These are phyloP conservation scores for Sphaeridia pumilis DNA, from an alignment of 2,888 invertebrate species.

Conservation along the genomic window DNA sequence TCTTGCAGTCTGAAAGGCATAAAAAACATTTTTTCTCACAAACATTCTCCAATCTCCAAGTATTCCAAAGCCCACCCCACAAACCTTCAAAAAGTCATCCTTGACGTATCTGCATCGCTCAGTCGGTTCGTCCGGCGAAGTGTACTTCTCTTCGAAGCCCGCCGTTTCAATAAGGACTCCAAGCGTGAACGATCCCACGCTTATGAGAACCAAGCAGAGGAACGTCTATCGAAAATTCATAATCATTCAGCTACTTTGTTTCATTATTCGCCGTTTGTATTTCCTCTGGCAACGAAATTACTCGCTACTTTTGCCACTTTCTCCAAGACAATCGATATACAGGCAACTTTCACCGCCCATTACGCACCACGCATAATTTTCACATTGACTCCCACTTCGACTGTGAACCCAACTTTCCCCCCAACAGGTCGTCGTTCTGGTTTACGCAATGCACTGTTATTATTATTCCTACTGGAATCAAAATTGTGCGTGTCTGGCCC, in stretches of 20 bases:
- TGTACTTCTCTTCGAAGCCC: constrained; percentile 39
- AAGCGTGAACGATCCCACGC: constrained; percentile 49
- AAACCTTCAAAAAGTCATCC: constrained; percentile 14
- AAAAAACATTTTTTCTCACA: neutral
- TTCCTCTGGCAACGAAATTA: too few species aligned
- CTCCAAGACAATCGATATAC: too few species aligned
- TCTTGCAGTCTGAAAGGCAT: constrained; percentile 39
- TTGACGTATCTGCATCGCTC: constrained; percentile 16
- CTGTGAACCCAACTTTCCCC: too few species aligned
- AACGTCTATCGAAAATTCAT: constrained; percentile 45
- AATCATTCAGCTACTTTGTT: neutral
- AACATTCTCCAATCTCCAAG: neutral
- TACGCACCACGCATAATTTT: too few species aligned
- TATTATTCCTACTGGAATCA: too few species aligned
- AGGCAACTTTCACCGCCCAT: too few species aligned
- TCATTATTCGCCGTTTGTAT: neutral
- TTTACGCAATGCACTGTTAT: too few species aligned
- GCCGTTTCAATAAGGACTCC: constrained; percentile 53
- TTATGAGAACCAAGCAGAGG: constrained; percentile 44
- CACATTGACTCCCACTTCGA: too few species aligned
- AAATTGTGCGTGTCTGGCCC: too few species aligned
- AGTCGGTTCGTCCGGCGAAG: constrained; percentile 7
- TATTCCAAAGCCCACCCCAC: neutral
- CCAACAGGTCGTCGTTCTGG: too few species aligned
- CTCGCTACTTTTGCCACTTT: too few species aligned